These are phyloP conservation scores for Eurytemora carolleeae DNA, from an alignment of 1,140 invertebrate species.

Conservation along the genomic window DNA sequence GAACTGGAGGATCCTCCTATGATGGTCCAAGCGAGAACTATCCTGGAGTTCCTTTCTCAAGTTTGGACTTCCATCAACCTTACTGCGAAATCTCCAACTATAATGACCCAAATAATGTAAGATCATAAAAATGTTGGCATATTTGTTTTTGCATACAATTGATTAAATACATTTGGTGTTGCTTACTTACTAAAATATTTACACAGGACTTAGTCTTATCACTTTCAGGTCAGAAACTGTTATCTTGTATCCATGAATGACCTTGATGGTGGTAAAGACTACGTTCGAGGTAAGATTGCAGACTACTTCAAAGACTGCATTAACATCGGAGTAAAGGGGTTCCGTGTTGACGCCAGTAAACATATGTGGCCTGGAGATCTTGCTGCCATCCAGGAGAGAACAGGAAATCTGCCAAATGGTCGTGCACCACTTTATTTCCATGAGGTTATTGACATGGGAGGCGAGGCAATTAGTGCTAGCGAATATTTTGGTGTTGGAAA, in stretches of 20 bases:
- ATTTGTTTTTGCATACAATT: no score
- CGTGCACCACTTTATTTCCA: background rate
- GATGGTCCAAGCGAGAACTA: slow-evolving; percentile 23
- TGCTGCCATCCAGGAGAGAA: slow-evolving; percentile 20
- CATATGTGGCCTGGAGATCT: slow-evolving; percentile 35
- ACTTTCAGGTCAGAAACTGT: slow-evolving; percentile 43
- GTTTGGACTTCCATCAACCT: slow-evolving; percentile 22
- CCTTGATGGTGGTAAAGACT: slow-evolving; percentile 40
- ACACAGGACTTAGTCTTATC: no score
- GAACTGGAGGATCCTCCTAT: slow-evolving; percentile 23
- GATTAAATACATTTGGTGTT: no score
- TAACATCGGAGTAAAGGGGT: slow-evolving; percentile 56
- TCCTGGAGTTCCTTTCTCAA: slow-evolving; percentile 30
- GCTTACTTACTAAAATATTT: no score
- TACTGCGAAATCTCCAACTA: slow-evolving; percentile 15
- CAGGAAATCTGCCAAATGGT: background rate
- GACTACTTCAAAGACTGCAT: slow-evolving; percentile 48
- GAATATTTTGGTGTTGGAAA: slow-evolving; percentile 43
- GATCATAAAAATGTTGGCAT: no score
- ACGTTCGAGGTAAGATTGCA: slow-evolving; percentile 44
- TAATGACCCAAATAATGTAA: slow-evolving; percentile 13
- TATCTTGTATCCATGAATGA: slow-evolving; percentile 47
- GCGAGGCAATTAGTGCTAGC: slow-evolving; percentile 39
- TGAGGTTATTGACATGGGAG: slow-evolving; percentile 25
- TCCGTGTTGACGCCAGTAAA: slow-evolving; percentile 34